Percentiles rank a stretch among this genome's conserved stretches.
These are phyloP conservation scores for Macaria liturata DNA, from an alignment of 2,888 invertebrate species.

Conservation along the genomic window DNA sequence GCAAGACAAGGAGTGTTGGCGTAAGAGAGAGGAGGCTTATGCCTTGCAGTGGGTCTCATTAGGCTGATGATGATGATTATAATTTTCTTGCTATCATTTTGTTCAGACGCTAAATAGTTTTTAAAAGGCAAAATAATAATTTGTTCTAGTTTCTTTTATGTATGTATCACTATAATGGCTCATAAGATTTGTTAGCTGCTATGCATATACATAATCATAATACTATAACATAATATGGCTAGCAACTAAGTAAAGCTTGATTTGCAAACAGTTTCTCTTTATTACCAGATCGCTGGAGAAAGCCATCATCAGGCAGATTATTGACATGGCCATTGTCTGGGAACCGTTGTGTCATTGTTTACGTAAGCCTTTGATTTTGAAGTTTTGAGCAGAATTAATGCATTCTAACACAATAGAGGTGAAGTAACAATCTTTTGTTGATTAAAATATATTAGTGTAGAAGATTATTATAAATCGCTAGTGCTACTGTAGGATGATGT, in stretches of 20 bases:
- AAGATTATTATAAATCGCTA: conserved; percentile 1
- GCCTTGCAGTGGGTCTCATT: too few relatives aligned
- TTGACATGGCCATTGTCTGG: conserved; percentile 36
- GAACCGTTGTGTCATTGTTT: conserved; percentile 28
- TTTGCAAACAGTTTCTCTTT: conserved; percentile 43
- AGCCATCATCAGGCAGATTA: conserved; percentile 36
- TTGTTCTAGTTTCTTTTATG: too few relatives aligned
- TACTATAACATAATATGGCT: too few relatives aligned
- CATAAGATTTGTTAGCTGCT: too few relatives aligned
- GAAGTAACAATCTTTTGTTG: conserved; percentile 26
- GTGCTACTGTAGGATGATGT: conserved; percentile 1
- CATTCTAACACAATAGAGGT: conserved; percentile 17
- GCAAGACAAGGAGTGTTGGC: too few relatives aligned
- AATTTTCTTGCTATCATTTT: too few relatives aligned
- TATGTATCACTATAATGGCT: too few relatives aligned
- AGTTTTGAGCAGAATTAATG: conserved; percentile 23
- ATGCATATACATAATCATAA: too few relatives aligned
- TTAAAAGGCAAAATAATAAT: too few relatives aligned
- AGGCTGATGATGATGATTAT: too few relatives aligned
- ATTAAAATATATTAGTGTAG: conserved; percentile 11
- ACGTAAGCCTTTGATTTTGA: conserved; percentile 31
- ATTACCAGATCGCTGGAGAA: conserved; percentile 38
- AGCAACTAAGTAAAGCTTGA: conserved; percentile 35
- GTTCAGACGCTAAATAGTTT: too few relatives aligned
- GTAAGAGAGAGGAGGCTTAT: too few relatives aligned